Evolutionary conservation across 2,797 vertebrate species (phyloP).

Genomic region (Sebastes matsubarae): DNA sequence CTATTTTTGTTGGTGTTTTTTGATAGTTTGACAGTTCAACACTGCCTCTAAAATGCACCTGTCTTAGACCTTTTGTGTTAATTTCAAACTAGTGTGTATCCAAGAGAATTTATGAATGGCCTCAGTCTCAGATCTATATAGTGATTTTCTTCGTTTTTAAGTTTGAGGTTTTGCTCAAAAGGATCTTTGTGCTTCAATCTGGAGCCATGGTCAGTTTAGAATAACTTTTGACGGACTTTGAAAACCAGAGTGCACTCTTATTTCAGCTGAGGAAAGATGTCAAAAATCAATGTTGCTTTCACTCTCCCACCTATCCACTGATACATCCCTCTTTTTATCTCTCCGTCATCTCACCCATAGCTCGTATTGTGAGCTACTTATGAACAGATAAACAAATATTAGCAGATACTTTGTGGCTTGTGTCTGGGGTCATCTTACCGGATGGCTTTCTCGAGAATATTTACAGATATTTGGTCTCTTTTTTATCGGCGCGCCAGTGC

Average conservation of each 20-base stretch:
- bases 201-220: background rate
- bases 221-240: background rate
- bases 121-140: background rate
- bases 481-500: slow-evolving; percentile 5
- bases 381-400: slow-evolving; percentile 12
- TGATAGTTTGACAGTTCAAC: background rate
- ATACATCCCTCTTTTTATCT: background rate
- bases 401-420: background rate
- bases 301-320: background rate
- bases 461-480: slow-evolving; percentile 16
- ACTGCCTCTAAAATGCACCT: background rate
- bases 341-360: background rate
- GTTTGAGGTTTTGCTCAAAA: background rate
- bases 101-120: background rate
- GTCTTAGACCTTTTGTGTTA: background rate
- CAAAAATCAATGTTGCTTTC: background rate
- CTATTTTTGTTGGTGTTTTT: background rate
- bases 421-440: background rate
- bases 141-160: background rate
- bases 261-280: background rate
- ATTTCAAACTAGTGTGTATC: background rate
- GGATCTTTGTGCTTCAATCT: background rate
- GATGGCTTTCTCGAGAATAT: background rate
- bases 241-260: background rate
- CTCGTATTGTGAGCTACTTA: background rate